Conservation (phyloP, 2,888 invertebrate genomes). For the Cheilosia variabilis region DNA sequence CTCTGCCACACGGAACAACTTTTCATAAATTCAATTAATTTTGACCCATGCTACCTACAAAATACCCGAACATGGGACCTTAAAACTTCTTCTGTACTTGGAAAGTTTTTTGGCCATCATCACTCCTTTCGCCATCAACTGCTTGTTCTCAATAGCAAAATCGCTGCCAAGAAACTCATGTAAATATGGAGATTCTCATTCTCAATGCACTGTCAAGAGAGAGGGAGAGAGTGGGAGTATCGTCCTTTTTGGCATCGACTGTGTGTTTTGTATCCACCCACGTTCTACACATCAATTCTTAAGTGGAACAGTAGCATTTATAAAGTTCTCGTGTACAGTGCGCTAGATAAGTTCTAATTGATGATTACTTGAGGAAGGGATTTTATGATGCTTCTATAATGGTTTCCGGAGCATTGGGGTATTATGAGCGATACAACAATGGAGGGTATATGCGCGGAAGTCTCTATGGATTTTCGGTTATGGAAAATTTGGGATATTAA, state of each 20-base stretch:
- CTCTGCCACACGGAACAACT: constrained; percentile 55
- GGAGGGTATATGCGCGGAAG: neutral
- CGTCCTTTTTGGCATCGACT: constrained; percentile 58
- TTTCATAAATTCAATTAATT: constrained; percentile 74
- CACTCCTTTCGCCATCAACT: neutral
- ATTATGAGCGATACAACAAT: constrained; percentile 9
- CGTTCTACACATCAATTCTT: constrained; percentile 56
- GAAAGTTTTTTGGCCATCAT: constrained; percentile 48
- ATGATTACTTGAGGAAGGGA: constrained; percentile 60
- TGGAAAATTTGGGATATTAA: constrained; percentile 31
- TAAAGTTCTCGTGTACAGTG: constrained; percentile 48
- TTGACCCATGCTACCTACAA: constrained; percentile 52
- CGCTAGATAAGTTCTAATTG: constrained; percentile 71
- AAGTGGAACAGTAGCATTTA: constrained; percentile 67
- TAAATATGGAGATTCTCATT: constrained; percentile 51
- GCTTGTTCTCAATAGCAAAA: constrained; percentile 22
- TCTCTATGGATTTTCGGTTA: constrained; percentile 10
- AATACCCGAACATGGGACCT: constrained; percentile 46
- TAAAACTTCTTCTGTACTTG: constrained; percentile 46
- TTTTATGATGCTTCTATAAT: constrained; percentile 45
- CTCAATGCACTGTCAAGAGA: constrained; percentile 29
- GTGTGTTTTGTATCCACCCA: constrained; percentile 46
- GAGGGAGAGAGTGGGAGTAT: neutral
- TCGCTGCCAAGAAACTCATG: constrained; percentile 65
- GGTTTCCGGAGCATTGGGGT: constrained; percentile 22